phyloP scores from a whole-genome alignment of 2,797 vertebrate species.

The Acrocephalus scirpaceus region DNA sequence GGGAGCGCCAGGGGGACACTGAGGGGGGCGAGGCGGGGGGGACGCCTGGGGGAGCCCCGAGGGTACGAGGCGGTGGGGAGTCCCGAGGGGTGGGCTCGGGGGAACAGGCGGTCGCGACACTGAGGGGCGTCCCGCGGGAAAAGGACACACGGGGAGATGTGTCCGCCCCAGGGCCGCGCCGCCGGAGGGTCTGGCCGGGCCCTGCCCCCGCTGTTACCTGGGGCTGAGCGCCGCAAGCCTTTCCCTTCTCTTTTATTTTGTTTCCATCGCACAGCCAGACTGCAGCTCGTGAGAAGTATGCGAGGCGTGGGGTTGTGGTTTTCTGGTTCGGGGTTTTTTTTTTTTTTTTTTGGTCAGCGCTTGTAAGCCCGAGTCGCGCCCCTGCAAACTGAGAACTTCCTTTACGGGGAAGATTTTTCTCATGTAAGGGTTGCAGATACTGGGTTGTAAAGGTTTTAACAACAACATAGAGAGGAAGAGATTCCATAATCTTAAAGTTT shows the following conservation, averaged over 20 bases:
- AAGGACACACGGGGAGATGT: rapidly evolving
- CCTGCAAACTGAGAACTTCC: background rate
- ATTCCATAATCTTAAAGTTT: background rate
- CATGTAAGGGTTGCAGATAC: background rate
- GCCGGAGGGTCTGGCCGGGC: background rate
- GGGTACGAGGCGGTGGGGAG: background rate
- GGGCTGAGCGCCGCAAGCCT: background rate
- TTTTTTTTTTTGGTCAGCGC: background rate
- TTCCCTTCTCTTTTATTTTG: background rate
- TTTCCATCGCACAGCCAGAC: rapidly evolving
- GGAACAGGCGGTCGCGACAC: background rate
- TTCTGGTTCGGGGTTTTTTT: background rate
- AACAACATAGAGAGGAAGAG: background rate
- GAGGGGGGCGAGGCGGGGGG: too few species aligned
- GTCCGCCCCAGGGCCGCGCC: background rate
- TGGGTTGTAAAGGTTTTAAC: background rate
- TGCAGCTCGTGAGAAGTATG: background rate
- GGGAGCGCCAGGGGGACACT: background rate
- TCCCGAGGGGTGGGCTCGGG: too few species aligned
- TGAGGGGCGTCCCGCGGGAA: background rate
- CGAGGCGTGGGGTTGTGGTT: background rate
- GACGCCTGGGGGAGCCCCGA: too few species aligned
- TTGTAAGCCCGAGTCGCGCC: background rate
- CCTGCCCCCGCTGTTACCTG: background rate
- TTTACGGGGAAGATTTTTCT: background rate